Evolutionary conservation across 2,888 invertebrate genomes (phyloP), one percentile per base, ranked within the genome.

Genomic region (Cheilosia vulpina): DNA sequence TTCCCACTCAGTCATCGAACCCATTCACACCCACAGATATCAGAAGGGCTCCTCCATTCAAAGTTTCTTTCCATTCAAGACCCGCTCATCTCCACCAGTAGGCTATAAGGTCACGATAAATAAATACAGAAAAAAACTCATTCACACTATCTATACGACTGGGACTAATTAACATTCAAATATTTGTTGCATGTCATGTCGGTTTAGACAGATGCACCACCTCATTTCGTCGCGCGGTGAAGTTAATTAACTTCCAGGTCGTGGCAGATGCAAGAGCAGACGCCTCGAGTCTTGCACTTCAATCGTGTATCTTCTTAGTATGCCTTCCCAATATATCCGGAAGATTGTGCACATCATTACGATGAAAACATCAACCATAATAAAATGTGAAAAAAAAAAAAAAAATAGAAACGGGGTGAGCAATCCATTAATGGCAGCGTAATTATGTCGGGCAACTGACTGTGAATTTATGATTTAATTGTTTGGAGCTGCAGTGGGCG

Each of bases 361-460:
- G 66, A 66, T 17, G 2, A 9, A 34, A 34, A 34, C 34, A 24
- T 45, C 45, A 57, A 60, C n/a, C 27, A 60, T 27, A 43, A 11
- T 9, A 38, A 38, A 38, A 38, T 38, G 2, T 38, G 13, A 13
- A 13, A 13, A 13, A 3, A 21, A 13, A 3, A 21, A 11, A 38
- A 60, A 27, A 63, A 43, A 52, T 27, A 43, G 69, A 76, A 85
- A 71, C 50, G 50, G 66, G 76, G 76, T 66, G 66, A 76, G 76
- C 71, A 68, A 62, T 76, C 66, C 78, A 81, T 85, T 85, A 81
- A 85, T 76, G 82, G 78, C 58, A 72, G 27, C 55, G 77, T 69
- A 82, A 87, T 87, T 87, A 82, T 87, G 85, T 82, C 85, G 68
- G 41, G 72, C 82, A 82, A 63, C 82, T 82, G 85, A 82, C 85